Base-by-base conservation (phyloP, 1,140 invertebrate species). In the Drosophila simulans region DNA sequence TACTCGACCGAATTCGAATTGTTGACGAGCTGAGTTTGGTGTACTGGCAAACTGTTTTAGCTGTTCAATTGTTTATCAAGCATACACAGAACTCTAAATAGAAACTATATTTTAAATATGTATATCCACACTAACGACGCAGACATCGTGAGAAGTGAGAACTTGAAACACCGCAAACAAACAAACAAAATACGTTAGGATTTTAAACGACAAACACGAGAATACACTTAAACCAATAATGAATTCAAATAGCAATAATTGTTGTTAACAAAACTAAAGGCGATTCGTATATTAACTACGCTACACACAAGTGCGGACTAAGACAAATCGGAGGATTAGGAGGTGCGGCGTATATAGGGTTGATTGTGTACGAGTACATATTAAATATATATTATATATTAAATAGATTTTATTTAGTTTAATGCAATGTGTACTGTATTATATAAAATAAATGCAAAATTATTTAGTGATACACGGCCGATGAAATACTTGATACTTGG, bases 361-460 rank as follows among this genome's bases (percentile, higher is more conserved):
- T 81, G 69, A 72, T 74, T 77, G 80, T 84, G 68, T 85, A 78
- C 71, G 76, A 73, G 39, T 56, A 71, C 68, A 71, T 71, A 70
- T 70, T 80, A 89, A 80, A 89, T 65, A 86, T 77, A 80, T 77
- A 82, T 81, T 56, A 70, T 62, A 77, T 77, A 78, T 76, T 77
- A 58, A 81, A 77, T 86, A 86, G 86, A 77, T 83, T 78, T 88
- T 73, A 90, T 80, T 85, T 89, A 89, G 84, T 89, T 89, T 89
- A 89, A 85, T 69, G 85, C 81, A 89, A 89, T 70, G 76, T 88
- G 84, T 88, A 89, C 72, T 88, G 84, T 89, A 88, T 84, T 89
- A 88, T 84, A 88, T 80, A 77, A 89, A 88, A 88, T 88, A 88
- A 89, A 88, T 88, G 83, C 83, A 88, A 88, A 76, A 83, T 89